Evolutionary conservation across 2,113 vertebrate genomes (phyloP), one percentile per base, ranked within the genome.

Genomic region (Procavia capensis): DNA sequence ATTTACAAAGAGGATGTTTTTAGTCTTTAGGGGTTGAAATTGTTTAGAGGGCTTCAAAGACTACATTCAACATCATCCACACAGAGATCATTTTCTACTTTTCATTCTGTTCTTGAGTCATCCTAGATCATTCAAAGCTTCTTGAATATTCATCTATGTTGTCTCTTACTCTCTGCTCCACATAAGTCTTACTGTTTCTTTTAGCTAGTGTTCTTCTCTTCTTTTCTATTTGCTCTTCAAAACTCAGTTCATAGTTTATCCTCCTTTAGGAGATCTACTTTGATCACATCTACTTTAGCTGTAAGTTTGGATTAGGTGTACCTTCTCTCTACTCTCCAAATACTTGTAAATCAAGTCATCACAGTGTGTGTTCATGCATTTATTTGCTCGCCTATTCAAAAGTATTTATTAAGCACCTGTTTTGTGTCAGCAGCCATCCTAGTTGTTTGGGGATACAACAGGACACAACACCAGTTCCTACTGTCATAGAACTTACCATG

Each of bases 1-100:
- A 89, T 59, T 95, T 95, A 94, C 63, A 64, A 87, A 91, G 36
- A 82, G 11, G 7, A 64, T 75, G 5, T 50, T 95, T 79, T 95
- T 82, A 59, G 36, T 5, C 43, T 6, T 94, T 86, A 88, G 36
- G 17, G 29, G 29, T 1, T 91, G 47, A 84, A 79, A 81, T 78
- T 41, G 91, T 34, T 94, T 93, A 57, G 36, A 92, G n/a, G 41
- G 4, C 16, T 91, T 96, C 34, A 75, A 24, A 86, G 47, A 88
- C 24, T 68, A 39, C 39, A 86, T 19, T 93, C 20, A 85, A 50
- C 11, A 68, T 31, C 1, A 70, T 29, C 39, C 14, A 88, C 13
- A 74, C 2, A 79, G 34, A 89, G 41, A 8, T 29, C 68, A 86
- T 90, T 96, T 93, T 88, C 39, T 95, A 1, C 57, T 39, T 2